These are phyloP conservation scores for Plagiodera versicolora DNA, from an alignment of 2,888 invertebrate genomes.

Conservation along the genomic window DNA sequence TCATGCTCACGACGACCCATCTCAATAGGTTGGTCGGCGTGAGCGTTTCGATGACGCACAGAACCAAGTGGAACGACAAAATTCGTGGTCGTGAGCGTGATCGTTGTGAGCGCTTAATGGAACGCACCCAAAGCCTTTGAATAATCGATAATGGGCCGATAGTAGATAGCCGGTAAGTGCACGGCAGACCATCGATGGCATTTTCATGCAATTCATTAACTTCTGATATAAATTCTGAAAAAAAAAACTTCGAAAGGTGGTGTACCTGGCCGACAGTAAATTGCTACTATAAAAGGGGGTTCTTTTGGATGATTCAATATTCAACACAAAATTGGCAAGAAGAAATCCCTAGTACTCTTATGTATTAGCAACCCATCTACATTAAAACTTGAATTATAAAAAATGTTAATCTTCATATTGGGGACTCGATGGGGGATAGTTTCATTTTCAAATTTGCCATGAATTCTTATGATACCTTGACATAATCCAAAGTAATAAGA, in stretches of 20 bases:
- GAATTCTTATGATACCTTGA: slow-evolving; percentile 3
- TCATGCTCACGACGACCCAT: too few species aligned
- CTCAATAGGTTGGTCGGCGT: too few species aligned
- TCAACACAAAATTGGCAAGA: slow-evolving; percentile 7
- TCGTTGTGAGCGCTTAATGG: too few species aligned
- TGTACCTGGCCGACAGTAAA: background rate
- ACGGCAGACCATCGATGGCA: too few species aligned
- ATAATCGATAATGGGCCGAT: too few species aligned
- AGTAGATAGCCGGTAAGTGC: too few species aligned
- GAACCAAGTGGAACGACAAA: too few species aligned
- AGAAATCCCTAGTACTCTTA: slow-evolving; percentile 1
- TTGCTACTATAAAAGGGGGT: slow-evolving; percentile 8
- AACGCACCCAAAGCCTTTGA: too few species aligned
- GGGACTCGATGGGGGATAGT: slow-evolving; percentile 1
- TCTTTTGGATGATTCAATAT: background rate
- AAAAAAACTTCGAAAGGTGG: slow-evolving; percentile 3
- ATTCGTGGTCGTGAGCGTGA: too few species aligned
- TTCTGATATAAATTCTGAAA: slow-evolving; percentile 10
- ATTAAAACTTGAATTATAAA: slow-evolving; percentile 13
- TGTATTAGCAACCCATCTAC: slow-evolving; percentile 10
- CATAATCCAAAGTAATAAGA: slow-evolving; percentile 13
- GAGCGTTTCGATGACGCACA: too few species aligned
- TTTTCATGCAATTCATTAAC: slow-evolving; percentile 8
- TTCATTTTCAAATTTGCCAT: slow-evolving; percentile 10
- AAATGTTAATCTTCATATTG: slow-evolving; percentile 4